Evolutionary conservation across 1,140 invertebrate species (phyloP).

Genomic region (Colletes latitarsis): DNA sequence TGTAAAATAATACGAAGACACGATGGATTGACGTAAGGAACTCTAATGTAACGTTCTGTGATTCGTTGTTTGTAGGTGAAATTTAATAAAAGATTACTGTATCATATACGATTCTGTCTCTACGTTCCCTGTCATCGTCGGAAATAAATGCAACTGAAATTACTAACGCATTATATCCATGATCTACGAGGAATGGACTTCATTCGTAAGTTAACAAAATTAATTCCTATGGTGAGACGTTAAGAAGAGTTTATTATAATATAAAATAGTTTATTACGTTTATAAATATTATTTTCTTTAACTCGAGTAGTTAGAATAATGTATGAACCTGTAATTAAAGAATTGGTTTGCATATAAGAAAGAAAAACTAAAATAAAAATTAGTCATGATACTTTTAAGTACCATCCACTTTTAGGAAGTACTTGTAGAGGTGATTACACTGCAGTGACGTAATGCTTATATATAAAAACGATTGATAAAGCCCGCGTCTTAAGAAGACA

Average conservation of each 20-base stretch:
- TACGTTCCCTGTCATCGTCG: neutral
- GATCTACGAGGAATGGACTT: no score
- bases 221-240: no score
- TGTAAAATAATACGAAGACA: slow-evolving; percentile 80
- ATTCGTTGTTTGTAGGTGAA: slow-evolving; percentile 83
- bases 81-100: slow-evolving; percentile 81
- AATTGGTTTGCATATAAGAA: neutral
- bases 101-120: slow-evolving; percentile 64
- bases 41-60: slow-evolving; percentile 82
- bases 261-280: no score
- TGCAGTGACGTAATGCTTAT: slow-evolving; percentile 25
- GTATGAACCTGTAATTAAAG: no score
- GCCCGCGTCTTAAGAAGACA: neutral
- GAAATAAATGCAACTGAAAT: no score
- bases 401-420: neutral
- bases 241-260: no score
- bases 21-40: slow-evolving; percentile 80
- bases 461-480: slow-evolving; percentile 33
- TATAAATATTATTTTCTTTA: no score
- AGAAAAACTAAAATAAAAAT: neutral
- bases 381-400: neutral
- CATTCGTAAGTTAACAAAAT: no score
- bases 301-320: no score
- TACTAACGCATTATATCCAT: no score
- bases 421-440: slow-evolving; percentile 5